Base-by-base conservation (phyloP, 2,888 invertebrate genomes). In the Xestia rhomboidea region DNA sequence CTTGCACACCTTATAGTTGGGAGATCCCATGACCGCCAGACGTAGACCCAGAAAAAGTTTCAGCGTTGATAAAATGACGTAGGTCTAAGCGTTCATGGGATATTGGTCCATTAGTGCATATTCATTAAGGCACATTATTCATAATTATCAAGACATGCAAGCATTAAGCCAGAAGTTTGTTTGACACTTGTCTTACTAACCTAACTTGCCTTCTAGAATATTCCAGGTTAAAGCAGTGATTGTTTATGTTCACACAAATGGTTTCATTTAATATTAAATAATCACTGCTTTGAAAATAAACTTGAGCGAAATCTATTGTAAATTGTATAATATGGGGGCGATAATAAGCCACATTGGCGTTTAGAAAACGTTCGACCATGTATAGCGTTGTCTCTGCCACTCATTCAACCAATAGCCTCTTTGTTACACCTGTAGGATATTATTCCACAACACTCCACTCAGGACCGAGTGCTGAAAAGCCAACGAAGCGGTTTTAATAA, bases 171-270 rank as follows among this genome's bases (percentile, higher is more conserved):
- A n/a, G n/a, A 5, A 60, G 18, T 18, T 30, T 41, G 38, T 49
- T n/a, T 30, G 46, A 7, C 4, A 27, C 44, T 18, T 11, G 15
- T 41, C 68, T 76, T 82, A 76, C 79, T 68, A 82, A 64, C 49
- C 54, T 68, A 41, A 46, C 41, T 68, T 54, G 27, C 27, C 24
- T 13, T n/a, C 38, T 27, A 49, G 18, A 24, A 64, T 30, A 30
- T 34, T 57, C 46, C 41, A 64, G 41, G 24, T 68, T 18, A 6
- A 82, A 76, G 54, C 30, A 2, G 49, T 68, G 63, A 82, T 68
- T 79, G 57, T 64, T 62, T 68, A 18, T 44, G 18, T 51, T 27
- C 51, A 38, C 7, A 51, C 18, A 49, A 38, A 63, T 63, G 44
- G n/a, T 34, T 21, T 27, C 34, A 21, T 44, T 63, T 38, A 15